These are phyloP conservation scores for Limosa lapponica DNA, from an alignment of 2,797 vertebrate species.

Conservation along the genomic window DNA sequence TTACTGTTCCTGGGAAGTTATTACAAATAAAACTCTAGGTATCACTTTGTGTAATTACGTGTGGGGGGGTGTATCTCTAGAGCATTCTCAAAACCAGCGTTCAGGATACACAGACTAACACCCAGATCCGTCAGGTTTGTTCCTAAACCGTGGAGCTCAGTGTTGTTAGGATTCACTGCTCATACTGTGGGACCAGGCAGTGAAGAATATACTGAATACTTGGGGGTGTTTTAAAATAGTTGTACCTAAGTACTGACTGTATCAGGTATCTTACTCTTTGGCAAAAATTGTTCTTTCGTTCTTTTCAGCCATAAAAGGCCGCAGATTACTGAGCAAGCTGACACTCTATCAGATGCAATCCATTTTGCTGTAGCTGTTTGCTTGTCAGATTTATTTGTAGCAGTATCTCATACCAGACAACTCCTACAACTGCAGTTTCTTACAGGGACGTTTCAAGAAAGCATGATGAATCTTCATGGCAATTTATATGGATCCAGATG, in stretches of 20 bases:
- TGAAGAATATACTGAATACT: background rate
- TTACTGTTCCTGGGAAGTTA: background rate
- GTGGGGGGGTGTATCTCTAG: background rate
- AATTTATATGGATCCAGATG: background rate
- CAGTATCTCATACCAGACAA: constrained; percentile 36
- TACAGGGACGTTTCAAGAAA: background rate
- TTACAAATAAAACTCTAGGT: background rate
- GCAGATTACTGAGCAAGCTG: background rate
- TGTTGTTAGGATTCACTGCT: background rate
- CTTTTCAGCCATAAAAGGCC: background rate
- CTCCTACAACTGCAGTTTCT: background rate
- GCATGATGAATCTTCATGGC: constrained; percentile 12
- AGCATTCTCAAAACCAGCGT: background rate
- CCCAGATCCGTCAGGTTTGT: background rate
- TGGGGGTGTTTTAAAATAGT: background rate
- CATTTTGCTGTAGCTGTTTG: background rate
- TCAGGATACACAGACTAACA: background rate
- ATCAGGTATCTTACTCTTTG: background rate
- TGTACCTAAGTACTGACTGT: background rate
- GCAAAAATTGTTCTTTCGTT: background rate
- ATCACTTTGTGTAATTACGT: background rate
- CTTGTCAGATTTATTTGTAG: constrained; percentile 51
- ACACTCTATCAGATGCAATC: background rate
- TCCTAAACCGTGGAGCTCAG: background rate
- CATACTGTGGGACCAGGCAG: background rate